phyloP scores from a whole-genome alignment of 1,140 invertebrate species.

The Drosophila varians region DNA sequence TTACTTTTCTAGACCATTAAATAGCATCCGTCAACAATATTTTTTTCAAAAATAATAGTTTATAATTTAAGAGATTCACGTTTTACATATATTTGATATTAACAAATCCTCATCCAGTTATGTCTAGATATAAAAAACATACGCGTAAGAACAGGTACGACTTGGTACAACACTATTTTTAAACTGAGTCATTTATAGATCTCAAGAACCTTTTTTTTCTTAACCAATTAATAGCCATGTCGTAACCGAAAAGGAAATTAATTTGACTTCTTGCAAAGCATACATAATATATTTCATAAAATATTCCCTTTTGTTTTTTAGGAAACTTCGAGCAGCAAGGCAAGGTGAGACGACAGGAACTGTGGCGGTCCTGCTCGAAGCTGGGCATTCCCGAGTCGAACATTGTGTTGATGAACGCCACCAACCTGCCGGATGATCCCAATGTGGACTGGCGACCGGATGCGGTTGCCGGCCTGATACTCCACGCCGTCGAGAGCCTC shows the following conservation, averaged over 20 bases:
- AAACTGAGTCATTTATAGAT: background rate
- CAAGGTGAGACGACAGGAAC: conserved; percentile 88
- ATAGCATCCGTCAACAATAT: too few relatives aligned
- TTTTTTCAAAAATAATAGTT: too few relatives aligned
- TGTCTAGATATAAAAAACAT: background rate
- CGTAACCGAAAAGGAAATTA: background rate
- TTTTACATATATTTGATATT: too few relatives aligned
- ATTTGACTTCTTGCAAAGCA: background rate
- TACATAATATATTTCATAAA: background rate
- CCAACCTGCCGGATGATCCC: conserved; percentile 90
- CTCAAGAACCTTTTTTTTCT: background rate
- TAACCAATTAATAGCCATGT: background rate
- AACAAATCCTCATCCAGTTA: background rate
- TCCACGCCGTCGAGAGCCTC: conserved; percentile 89
- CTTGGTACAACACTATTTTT: background rate
- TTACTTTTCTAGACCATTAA: too few relatives aligned
- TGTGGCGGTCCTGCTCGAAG: conserved; percentile 90
- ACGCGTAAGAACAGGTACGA: background rate
- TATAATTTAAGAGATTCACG: too few relatives aligned
- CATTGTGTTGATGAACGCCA: conserved; percentile 89
- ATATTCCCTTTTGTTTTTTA: conserved; percentile 65
- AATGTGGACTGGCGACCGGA: conserved; percentile 90
- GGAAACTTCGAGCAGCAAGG: conserved; percentile 90
- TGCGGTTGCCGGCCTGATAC: conserved; percentile 88
- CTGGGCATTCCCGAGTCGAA: conserved; percentile 91